Percentiles rank a stretch among this genome's conserved stretches.
These are phyloP conservation scores for Montifringilla adamsi DNA, from an alignment of 2,113 vertebrate genomes.

Conservation along the genomic window DNA sequence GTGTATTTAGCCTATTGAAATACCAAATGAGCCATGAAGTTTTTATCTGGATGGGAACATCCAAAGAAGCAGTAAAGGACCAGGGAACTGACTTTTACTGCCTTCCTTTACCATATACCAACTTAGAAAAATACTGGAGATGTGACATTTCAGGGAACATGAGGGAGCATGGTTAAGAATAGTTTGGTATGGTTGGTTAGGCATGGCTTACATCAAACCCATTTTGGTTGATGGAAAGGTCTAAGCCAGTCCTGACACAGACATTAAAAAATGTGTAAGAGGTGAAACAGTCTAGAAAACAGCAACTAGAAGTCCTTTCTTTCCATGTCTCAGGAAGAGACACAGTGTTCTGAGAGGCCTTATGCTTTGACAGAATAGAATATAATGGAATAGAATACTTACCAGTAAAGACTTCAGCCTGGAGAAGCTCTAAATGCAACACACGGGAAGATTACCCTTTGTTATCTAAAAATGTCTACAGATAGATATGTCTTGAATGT, in stretches of 20 bases:
- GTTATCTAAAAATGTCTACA: not conserved
- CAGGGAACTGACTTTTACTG: not conserved
- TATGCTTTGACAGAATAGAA: not conserved
- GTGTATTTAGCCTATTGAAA: not conserved
- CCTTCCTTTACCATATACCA: not conserved
- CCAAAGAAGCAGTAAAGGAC: not conserved
- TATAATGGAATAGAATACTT: not conserved
- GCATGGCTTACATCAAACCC: not conserved
- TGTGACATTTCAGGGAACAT: not conserved
- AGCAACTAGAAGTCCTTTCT: not conserved
- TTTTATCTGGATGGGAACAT: not conserved
- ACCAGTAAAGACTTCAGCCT: not conserved
- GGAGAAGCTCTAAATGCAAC: not conserved
- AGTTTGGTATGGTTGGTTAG: not conserved
- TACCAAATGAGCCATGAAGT: not conserved
- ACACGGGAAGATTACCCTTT: not conserved
- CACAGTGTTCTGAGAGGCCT: not conserved
- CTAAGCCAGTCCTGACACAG: not conserved
- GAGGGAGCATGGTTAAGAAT: not conserved
- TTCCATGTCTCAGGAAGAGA: not conserved
- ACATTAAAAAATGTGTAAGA: not conserved
- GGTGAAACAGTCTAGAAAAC: not conserved
- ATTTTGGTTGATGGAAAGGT: not conserved
- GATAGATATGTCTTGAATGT: not conserved
- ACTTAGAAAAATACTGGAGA: not conserved